Base-by-base conservation (phyloP, 2,888 invertebrate species). In the Tineola bisselliella region DNA sequence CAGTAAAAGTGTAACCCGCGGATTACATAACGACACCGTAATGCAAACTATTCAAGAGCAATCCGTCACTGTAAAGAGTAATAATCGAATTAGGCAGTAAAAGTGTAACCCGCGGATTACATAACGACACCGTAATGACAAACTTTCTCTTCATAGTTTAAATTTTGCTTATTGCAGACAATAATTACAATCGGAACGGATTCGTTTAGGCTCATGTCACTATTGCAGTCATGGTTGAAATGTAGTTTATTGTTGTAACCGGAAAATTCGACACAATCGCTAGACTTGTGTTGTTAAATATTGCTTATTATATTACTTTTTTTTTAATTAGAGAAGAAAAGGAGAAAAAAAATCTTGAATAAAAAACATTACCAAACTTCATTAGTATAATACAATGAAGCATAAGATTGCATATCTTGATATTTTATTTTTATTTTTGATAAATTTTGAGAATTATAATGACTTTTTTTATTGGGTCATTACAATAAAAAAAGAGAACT, bases 1-100 rank as follows among this genome's bases (percentile, higher is more conserved):
- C 62, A 66, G 69, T 71, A 72, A 74, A 73, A 77, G 71, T 74
- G 68, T 76, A 72, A 75, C 67, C 72, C 63, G 66, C 64, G 65
- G 63, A 67, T 64, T n/a, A n/a, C n/a, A n/a, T n/a, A n/a, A n/a
- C n/a, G n/a, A n/a, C n/a, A n/a, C n/a, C n/a, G n/a, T n/a, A n/a
- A n/a, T n/a, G n/a, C n/a, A n/a, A n/a, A n/a, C n/a, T n/a, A n/a
- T n/a, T 8, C 10, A 48, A 48, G 15, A 13, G 15, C 48, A 48
- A 48, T 17, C 17, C 48, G 48, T 48, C 48, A 48, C 15, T 48
- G 72, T 68, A 69, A 72, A 72, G 67, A 73, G 17, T 56, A 56
- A 56, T 30, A 56, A 75, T 73, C 73, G 69, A 74, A 72, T 70
- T 58, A 58, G 72, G 65, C 62, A 66, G 69, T 71, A 72, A 74